A percentile compares a stretch with the other conserved stretches of the same genome.
Evolutionary conservation across 2,888 invertebrate genomes (phyloP).

Genomic region (Agonum fuliginosum): DNA sequence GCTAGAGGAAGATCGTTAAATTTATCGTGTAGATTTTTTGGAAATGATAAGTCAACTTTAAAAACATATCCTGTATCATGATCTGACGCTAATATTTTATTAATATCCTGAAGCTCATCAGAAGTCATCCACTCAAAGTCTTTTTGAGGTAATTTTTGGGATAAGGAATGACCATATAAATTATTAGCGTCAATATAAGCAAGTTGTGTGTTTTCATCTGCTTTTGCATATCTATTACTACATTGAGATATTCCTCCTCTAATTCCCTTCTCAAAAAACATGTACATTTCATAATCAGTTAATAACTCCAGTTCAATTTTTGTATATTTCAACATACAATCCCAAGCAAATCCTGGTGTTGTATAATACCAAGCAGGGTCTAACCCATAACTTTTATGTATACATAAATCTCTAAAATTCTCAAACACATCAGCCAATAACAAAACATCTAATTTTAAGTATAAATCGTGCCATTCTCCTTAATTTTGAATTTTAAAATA

Average conservation of each 20-base stretch:
- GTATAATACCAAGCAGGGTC: conserved; percentile 64
- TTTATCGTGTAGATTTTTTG: conserved; percentile 63
- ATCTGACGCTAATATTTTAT: neutral
- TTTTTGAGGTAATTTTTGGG: conserved; percentile 64
- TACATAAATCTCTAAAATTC: conserved; percentile 64
- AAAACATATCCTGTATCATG: conserved; percentile 64
- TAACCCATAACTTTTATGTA: conserved; percentile 62
- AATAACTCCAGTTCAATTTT: conserved; percentile 65
- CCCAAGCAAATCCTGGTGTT: conserved; percentile 65
- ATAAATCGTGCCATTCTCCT: conserved; percentile 65
- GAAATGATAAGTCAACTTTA: conserved; percentile 66
- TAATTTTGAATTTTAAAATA: conserved; percentile 64
- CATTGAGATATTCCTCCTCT: conserved; percentile 66
- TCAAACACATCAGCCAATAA: conserved; percentile 66
- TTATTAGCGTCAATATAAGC: conserved; percentile 66
- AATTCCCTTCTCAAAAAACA: conserved; percentile 65
- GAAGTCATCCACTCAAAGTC: conserved; percentile 64
- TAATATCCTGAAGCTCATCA: conserved; percentile 1
- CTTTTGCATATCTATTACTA: conserved; percentile 64
- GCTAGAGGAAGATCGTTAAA: conserved; percentile 67
- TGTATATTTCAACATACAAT: conserved; percentile 68
- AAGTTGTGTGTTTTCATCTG: conserved; percentile 65
- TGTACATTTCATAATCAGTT: conserved; percentile 65
- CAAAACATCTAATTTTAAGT: conserved; percentile 65
- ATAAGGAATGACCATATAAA: conserved; percentile 64